These are phyloP conservation scores for Microplitis deprimator DNA, from an alignment of 2,888 invertebrate species.

Conservation along the genomic window DNA sequence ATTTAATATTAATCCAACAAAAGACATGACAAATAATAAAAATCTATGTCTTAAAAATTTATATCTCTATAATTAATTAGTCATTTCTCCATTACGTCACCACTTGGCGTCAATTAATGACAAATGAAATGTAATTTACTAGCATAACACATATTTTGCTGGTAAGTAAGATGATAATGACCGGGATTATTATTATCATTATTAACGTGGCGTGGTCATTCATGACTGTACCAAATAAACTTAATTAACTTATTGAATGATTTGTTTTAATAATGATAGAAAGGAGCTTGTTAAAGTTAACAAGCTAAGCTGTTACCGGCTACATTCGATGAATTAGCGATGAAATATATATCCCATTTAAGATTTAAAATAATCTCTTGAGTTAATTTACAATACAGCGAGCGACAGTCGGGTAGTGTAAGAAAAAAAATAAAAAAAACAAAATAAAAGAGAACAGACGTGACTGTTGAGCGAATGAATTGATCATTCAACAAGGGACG, in stretches of 20 bases:
- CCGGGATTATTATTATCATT: background rate
- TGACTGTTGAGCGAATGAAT: background rate
- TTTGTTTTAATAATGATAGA: constrained; percentile 21
- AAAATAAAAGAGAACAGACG: background rate
- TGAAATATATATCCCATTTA: constrained; percentile 1
- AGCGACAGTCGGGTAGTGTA: background rate
- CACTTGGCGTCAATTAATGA: constrained; percentile 25
- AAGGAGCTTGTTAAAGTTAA: constrained; percentile 14
- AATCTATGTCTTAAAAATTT: constrained; percentile 2
- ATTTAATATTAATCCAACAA: background rate
- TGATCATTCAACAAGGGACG: constrained; percentile 1
- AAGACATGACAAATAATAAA: background rate
- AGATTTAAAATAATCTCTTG: background rate
- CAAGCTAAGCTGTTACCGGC: background rate
- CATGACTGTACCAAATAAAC: constrained; percentile 13
- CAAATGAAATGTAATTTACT: constrained; percentile 17
- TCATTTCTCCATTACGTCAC: constrained; percentile 12
- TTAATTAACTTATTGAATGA: constrained; percentile 20
- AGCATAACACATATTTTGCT: background rate
- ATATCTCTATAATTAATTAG: constrained; percentile 14
- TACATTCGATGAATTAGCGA: constrained; percentile 9
- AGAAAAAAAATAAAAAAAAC: background rate
- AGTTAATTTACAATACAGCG: background rate
- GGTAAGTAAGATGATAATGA: background rate
- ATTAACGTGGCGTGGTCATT: constrained; percentile 1